Evolutionary conservation across 2,888 invertebrate genomes (phyloP), one percentile per base, ranked within the genome.

Genomic region (Micoletzkya japonica): DNA sequence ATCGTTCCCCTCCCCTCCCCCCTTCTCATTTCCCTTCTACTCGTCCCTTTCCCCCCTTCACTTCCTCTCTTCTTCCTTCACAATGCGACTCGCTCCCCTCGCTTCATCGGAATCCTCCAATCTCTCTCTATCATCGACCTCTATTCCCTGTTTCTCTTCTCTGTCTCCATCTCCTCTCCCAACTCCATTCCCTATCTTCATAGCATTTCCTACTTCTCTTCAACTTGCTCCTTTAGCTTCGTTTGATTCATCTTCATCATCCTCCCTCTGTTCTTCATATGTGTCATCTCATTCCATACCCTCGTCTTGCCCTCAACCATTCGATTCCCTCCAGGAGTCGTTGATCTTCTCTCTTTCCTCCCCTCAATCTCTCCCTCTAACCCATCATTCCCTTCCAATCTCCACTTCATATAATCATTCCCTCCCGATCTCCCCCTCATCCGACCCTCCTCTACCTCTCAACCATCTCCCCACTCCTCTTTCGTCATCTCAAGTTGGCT

Each of bases 41-140:
- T 24, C 39, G 10, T 39, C 36, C 39, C 39, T 17, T 20, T 34
- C 32, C 1, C 32, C 32, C 26, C 57, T 2, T 39, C 59, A 3
- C 59, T 26, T 60, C 60, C 60, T 10, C 44, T 61, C 61, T 44
- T 36, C 61, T 20, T 49, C 61, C 30, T 32, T 61, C 44, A 39
- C 58, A 26, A 36, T 39, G 30, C 30, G 49, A 61, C 36, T 61
- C 30, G 64, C 64, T 52, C 64, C 64, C 36, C 52, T 64, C 0
- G 64, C 64, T 30, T 24, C 30, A 36, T 26, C 64, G 28, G 64
- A 64, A 54, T 54, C 54, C 7, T 54, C 54, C 10, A n/a, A 7
- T 24, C 24, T 24, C 7, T 24, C 54, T 7, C 7, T 24, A 20
- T 54, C 54, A 54, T 54, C 26, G 7, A 26, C 7, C 7, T 54